These are phyloP conservation scores for Lepisosteus osseus DNA, from an alignment of 2,113 vertebrate species.

Conservation along the genomic window DNA sequence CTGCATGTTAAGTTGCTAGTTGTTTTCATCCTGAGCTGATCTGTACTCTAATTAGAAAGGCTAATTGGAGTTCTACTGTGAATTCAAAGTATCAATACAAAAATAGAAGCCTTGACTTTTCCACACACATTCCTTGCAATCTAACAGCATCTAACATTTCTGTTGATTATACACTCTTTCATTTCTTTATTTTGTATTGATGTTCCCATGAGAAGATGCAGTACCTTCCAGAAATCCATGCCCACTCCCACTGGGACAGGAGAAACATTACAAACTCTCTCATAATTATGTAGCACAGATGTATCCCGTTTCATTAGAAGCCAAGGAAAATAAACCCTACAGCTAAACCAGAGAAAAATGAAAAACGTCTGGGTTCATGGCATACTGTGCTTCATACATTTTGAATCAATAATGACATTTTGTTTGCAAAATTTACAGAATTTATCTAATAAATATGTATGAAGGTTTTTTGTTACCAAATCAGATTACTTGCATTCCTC, in stretches of 20 bases:
- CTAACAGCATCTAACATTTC: background rate
- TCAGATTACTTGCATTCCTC: background rate
- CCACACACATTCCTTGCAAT: too few relatives aligned
- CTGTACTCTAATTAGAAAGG: too few relatives aligned
- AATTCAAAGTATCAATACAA: too few relatives aligned
- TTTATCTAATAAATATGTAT: background rate
- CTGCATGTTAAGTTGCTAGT: too few relatives aligned
- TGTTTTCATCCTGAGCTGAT: too few relatives aligned
- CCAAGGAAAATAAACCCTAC: background rate
- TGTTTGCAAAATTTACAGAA: background rate
- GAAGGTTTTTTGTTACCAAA: background rate
- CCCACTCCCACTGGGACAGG: background rate
- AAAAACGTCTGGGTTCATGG: background rate
- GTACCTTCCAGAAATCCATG: background rate
- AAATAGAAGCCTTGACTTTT: too few relatives aligned
- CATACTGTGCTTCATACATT: background rate
- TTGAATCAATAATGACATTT: slow-evolving; percentile 3
- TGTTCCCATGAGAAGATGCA: background rate
- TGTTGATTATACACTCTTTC: background rate
- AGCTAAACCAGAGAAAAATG: background rate
- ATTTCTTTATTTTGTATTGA: background rate
- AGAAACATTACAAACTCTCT: slow-evolving; percentile 1
- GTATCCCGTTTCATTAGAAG: background rate
- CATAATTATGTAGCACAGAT: slow-evolving; percentile 1
- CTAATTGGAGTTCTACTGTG: too few relatives aligned